These are phyloP conservation scores for Meloidogyne floridensis DNA, from an alignment of 1,140 invertebrate genomes.

Conservation along the genomic window DNA sequence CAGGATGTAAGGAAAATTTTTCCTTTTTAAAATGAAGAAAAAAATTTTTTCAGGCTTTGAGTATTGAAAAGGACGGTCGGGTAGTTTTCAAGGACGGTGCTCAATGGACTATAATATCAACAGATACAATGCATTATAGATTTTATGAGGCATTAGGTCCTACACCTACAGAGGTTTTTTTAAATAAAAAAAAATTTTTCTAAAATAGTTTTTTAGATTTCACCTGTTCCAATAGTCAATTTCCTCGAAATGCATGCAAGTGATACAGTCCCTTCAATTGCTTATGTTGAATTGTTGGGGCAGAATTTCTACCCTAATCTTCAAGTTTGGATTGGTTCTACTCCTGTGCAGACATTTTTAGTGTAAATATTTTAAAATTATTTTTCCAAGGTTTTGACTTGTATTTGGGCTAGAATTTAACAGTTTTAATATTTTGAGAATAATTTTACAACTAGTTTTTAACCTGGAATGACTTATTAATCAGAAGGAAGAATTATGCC, in stretches of 20 bases:
- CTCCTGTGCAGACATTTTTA: conserved; percentile 97
- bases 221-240: conserved; percentile 91
- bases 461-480: no score
- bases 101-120: conserved; percentile 99
- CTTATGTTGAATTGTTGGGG: conserved; percentile 81
- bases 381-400: conserved; percentile 6
- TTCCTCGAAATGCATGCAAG: conserved; percentile 76
- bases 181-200: conserved; percentile 62
- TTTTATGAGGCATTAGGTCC: conserved; percentile 99
- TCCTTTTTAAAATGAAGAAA: neutral
- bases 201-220: conserved; percentile 69
- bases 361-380: conserved; percentile 57
- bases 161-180: conserved; percentile 77
- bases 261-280: conserved; percentile 75
- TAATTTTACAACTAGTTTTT: no score
- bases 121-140: conserved; percentile 98
- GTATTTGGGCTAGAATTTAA: neutral
- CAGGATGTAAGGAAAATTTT: conserved; percentile 76
- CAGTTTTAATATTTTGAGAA: no score
- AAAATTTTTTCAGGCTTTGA: neutral
- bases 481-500: no score
- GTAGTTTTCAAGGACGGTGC: conserved; percentile 91
- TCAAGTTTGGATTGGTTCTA: conserved; percentile 96
- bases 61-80: conserved; percentile 12
- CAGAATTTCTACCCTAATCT: conserved; percentile 94